These are phyloP conservation scores for Brienomyrus longianalis DNA, from an alignment of 2,113 vertebrate genomes.

Conservation along the genomic window DNA sequence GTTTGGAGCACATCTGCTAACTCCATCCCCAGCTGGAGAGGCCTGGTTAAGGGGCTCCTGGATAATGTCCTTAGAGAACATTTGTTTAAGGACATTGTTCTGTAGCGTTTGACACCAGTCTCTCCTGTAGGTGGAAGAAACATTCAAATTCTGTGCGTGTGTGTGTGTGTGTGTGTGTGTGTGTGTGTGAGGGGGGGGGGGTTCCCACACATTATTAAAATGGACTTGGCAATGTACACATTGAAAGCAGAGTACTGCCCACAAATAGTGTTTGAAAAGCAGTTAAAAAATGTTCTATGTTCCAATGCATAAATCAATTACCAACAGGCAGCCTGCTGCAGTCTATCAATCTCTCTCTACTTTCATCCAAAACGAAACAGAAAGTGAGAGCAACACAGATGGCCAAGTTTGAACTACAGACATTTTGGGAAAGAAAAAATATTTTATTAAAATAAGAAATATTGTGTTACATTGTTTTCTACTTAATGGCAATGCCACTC, in stretches of 20 bases:
- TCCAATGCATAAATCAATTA: background rate
- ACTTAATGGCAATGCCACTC: background rate
- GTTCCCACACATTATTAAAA: background rate
- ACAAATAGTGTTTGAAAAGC: background rate
- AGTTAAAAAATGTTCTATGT: background rate
- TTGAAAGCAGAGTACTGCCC: background rate
- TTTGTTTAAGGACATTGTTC: background rate
- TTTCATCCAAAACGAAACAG: background rate
- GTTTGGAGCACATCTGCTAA: conserved; percentile 11
- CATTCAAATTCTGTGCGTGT: background rate
- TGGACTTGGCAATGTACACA: background rate
- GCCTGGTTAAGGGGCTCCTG: background rate
- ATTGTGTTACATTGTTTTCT: background rate
- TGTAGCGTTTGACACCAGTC: background rate
- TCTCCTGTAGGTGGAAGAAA: background rate
- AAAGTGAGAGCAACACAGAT: background rate
- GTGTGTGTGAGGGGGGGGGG: too few relatives aligned
- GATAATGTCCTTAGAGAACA: background rate
- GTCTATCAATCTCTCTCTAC: background rate
- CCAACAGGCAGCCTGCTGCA: background rate
- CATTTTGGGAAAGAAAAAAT: background rate
- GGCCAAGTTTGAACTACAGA: background rate
- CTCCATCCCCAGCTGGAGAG: background rate
- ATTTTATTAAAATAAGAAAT: background rate
- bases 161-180: background rate